Evolutionary conservation across 2,888 invertebrate species (phyloP).

Genomic region (Ceriagrion tenellum): DNA sequence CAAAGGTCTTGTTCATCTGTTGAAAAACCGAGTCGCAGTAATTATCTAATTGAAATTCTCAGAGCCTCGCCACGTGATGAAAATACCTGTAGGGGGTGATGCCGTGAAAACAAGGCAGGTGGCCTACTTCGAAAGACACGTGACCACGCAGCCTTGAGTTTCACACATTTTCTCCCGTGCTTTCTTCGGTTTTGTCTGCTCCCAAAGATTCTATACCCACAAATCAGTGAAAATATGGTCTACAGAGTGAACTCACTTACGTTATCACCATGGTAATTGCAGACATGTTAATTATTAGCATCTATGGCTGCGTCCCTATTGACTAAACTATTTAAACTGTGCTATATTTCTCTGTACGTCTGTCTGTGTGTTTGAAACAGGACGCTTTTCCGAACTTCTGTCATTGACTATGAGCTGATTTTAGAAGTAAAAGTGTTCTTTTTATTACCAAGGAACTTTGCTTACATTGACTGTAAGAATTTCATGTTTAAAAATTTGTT

Average conservation of each 20-base stretch:
- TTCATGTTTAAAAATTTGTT: too few relatives aligned
- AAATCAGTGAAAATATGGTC: neutral
- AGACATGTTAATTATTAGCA: too few relatives aligned
- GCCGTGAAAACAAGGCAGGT: neutral
- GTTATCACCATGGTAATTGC: too few relatives aligned
- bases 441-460: too few relatives aligned
- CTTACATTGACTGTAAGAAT: too few relatives aligned
- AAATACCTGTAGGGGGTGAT: neutral
- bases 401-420: too few relatives aligned
- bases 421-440: too few relatives aligned
- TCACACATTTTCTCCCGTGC: neutral
- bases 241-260: neutral
- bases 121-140: neutral
- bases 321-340: too few relatives aligned
- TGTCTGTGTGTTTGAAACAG: too few relatives aligned
- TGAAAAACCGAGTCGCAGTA: neutral
- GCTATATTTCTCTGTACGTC: too few relatives aligned
- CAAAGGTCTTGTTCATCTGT: neutral
- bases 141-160: neutral
- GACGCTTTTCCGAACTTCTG: too few relatives aligned
- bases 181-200: neutral
- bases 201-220: neutral
- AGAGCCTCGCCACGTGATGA: neutral
- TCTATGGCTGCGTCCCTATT: too few relatives aligned
- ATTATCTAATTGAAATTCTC: conserved; percentile 18